Evolutionary conservation across 2,888 invertebrate species (phyloP).

Genomic region (Drosophila birchii): DNA sequence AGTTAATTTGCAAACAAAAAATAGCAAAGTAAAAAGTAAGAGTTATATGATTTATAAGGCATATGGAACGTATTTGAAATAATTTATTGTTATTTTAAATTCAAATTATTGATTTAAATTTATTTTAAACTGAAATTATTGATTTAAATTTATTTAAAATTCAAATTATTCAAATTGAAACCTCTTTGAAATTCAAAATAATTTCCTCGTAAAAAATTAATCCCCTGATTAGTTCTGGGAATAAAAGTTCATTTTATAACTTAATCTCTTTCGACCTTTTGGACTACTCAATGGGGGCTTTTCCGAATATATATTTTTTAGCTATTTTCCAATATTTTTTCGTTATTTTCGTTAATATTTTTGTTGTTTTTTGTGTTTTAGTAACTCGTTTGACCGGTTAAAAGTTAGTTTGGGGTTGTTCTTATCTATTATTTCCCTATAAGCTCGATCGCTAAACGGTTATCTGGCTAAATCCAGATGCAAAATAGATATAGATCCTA

Average conservation of each 20-base stretch:
- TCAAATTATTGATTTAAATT: too few species aligned
- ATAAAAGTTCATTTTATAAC: neutral
- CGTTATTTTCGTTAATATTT: constrained; percentile 1
- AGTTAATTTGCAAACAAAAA: neutral
- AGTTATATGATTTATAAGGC: neutral
- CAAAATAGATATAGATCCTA: constrained; percentile 2
- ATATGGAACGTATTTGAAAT: neutral
- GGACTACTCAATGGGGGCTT: neutral
- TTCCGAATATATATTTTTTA: constrained; percentile 11
- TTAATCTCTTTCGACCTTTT: neutral
- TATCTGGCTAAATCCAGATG: neutral
- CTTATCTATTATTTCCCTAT: constrained; percentile 18
- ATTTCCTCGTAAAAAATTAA: neutral
- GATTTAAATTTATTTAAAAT: too few species aligned
- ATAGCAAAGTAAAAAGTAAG: too few species aligned
- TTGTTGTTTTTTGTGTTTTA: constrained; percentile 13
- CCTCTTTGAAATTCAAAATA: too few species aligned
- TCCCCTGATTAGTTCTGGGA: neutral
- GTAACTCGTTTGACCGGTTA: constrained; percentile 34
- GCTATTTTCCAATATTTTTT: constrained; percentile 15
- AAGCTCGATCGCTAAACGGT: neutral
- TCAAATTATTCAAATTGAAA: too few species aligned
- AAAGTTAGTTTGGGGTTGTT: constrained; percentile 19
- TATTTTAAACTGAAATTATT: too few species aligned
- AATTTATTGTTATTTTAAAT: too few species aligned